Base-by-base conservation (phyloP, 2,888 invertebrate species). In the Chrysolina oricalcia region DNA sequence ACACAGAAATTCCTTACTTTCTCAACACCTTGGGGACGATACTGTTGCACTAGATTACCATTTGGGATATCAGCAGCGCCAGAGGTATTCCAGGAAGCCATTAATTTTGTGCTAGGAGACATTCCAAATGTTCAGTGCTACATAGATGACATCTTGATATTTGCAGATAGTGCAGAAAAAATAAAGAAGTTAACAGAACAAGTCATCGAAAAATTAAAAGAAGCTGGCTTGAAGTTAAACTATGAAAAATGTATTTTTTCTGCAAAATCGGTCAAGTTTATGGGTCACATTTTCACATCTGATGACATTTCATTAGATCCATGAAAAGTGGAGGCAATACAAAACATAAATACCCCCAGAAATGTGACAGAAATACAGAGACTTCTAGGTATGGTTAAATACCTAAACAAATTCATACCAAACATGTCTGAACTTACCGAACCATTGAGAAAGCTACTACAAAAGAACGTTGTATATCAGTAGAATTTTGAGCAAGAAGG, bases 1-100 rank as follows among this genome's bases (percentile, higher is more conserved):
- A 66, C 72, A 21, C 67, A 67, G 41, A 67, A 72, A 43, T 72
- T 59, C 40, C 27, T 72, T 13, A 72, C 66, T 21, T 63, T 71
- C 41, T 1, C 17, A 17, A 65, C 65, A 11, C 65, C 17, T 21
- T 65, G 43, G 43, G 43, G 65, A 23, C 21, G 65, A 9, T 65
- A 65, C 43, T 64, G 17, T 21, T 43, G 65, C 23, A 19, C 46
- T 19, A 43, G 65, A 43, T 11, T 65, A 23, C 65, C 46, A 19
- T 65, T 43, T 43, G 65, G 65, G 3, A 1, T 65, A 43, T 43
- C 65, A 19, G 35, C 56, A 53, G 65, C 65, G 10, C 71, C 53
- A 17, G 66, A 66, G 27, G 40, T 70, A 8, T 70, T 62, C 19
- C 59, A 63, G 43, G 62, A 59, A 50, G 62, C 46, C 27, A 70